These are phyloP conservation scores for Hirtodrosophila trivittata DNA, from an alignment of 2,888 invertebrate genomes.

Conservation along the genomic window DNA sequence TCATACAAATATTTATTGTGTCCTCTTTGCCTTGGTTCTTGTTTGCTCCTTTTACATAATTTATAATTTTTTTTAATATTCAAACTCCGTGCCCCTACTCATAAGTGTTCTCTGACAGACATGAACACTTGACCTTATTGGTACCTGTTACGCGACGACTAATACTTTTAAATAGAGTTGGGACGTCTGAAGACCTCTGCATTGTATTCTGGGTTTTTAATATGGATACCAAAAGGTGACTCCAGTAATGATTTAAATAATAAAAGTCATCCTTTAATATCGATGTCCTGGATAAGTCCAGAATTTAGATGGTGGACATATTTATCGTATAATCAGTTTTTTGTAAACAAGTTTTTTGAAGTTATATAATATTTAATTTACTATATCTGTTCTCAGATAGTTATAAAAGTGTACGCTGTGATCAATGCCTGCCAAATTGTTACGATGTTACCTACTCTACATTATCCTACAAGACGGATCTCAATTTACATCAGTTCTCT, in stretches of 20 bases:
- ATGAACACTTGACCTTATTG: slow-evolving; percentile 7
- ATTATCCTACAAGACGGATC: slow-evolving; percentile 80
- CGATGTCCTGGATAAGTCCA: too few relatives aligned
- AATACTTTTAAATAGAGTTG: slow-evolving; percentile 1
- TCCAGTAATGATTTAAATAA: too few relatives aligned
- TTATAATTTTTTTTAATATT: slow-evolving; percentile 62
- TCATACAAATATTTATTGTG: slow-evolving; percentile 9
- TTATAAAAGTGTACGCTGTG: slow-evolving; percentile 81
- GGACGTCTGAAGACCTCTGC: not conserved
- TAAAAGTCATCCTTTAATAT: too few relatives aligned
- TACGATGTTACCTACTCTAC: slow-evolving; percentile 83
- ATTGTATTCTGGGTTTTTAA: too few relatives aligned
- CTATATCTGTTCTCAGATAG: slow-evolving; percentile 63
- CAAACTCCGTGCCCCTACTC: slow-evolving; percentile 35
- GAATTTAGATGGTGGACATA: too few relatives aligned
- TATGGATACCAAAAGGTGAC: too few relatives aligned
- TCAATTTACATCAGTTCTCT: slow-evolving; percentile 79
- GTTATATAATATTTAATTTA: too few relatives aligned
- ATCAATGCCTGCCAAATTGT: slow-evolving; percentile 83
- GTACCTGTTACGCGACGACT: slow-evolving; percentile 22
- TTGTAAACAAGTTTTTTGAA: too few relatives aligned
- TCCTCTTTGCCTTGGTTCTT: not conserved
- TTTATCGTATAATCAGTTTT: too few relatives aligned
- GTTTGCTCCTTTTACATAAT: slow-evolving; percentile 30
- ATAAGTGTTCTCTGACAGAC: slow-evolving; percentile 9